phyloP scores from a whole-genome alignment of 2,113 vertebrate species.

The Pseudorasbora parva region DNA sequence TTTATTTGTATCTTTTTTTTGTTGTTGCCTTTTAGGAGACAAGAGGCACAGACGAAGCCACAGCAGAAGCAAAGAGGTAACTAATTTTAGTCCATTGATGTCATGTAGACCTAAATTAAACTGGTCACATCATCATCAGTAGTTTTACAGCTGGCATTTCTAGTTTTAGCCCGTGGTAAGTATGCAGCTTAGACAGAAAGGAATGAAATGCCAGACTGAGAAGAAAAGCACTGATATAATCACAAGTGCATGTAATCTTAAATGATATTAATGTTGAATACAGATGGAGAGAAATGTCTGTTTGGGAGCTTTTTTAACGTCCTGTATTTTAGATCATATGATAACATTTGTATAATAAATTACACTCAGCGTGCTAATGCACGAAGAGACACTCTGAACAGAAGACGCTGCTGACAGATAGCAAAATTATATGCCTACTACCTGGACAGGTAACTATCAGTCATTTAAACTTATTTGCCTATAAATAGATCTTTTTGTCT shows the following conservation, averaged over 20 bases:
- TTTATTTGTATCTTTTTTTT: not conserved
- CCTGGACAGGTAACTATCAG: slow-evolving; percentile 99
- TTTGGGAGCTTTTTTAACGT: slow-evolving; percentile 90
- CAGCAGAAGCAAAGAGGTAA: slow-evolving; percentile 99
- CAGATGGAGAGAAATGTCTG: slow-evolving; percentile 72
- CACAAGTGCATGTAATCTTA: slow-evolving; percentile 58
- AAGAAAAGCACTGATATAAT: slow-evolving; percentile 20
- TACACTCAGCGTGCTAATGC: slow-evolving; percentile 99
- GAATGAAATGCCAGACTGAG: slow-evolving; percentile 63
- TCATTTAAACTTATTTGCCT: slow-evolving; percentile 96
- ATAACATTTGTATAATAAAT: slow-evolving; percentile 99
- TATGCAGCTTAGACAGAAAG: slow-evolving; percentile 73
- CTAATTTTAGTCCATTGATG: slow-evolving; percentile 82
- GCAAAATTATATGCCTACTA: slow-evolving; percentile 99
- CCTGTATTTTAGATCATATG: slow-evolving; percentile 97
- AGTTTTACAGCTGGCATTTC: slow-evolving; percentile 55
- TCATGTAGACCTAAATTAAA: slow-evolving; percentile 60
- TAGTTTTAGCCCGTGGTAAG: slow-evolving; percentile 86
- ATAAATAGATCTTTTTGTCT: slow-evolving; percentile 72
- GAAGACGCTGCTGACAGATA: slow-evolving; percentile 99
- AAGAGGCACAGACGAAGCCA: slow-evolving; percentile 91
- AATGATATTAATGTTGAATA: slow-evolving; percentile 49
- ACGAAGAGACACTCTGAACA: slow-evolving; percentile 99
- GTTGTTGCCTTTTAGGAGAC: slow-evolving; percentile 72
- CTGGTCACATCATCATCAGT: slow-evolving; percentile 61